A percentile compares a stretch with the other conserved stretches of the same genome.
Conservation (phyloP, 2,888 invertebrate species). For the Dryomyza anilis region DNA sequence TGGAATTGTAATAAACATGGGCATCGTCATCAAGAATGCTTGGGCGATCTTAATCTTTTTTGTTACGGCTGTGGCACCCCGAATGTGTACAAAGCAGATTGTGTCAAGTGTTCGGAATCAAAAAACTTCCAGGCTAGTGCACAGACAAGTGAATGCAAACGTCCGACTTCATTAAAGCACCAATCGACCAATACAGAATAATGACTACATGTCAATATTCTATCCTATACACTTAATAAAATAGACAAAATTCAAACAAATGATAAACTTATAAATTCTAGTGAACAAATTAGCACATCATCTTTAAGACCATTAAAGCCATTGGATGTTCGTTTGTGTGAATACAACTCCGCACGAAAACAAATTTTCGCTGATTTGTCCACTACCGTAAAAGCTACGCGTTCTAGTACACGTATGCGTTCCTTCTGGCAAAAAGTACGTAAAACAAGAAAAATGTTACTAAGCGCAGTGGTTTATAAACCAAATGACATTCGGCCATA, state of each 20-base stretch:
- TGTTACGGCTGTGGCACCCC: neutral
- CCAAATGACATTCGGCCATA: slow-evolving; percentile 24
- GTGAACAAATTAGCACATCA: neutral
- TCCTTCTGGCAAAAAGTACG: neutral
- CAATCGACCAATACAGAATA: neutral
- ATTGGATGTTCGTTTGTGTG: neutral
- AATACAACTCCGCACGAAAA: neutral
- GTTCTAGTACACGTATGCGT: neutral
- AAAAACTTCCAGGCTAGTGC: neutral
- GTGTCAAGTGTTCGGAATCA: neutral
- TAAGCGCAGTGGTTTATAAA: neutral
- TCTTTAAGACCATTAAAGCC: neutral
- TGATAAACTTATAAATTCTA: neutral
- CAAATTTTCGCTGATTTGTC: neutral
- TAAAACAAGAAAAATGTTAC: neutral
- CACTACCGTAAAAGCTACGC: neutral
- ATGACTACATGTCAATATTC: neutral
- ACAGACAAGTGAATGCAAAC: neutral
- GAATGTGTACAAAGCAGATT: neutral
- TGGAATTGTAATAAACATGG: neutral
- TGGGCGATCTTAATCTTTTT: neutral
- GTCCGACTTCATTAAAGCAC: neutral
- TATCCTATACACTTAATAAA: neutral
- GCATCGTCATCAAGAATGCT: neutral
- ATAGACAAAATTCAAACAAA: neutral